Evolutionary conservation across 2,888 invertebrate genomes (phyloP), one percentile per base, ranked within the genome.

Genomic region (Ptilodon capucinus): DNA sequence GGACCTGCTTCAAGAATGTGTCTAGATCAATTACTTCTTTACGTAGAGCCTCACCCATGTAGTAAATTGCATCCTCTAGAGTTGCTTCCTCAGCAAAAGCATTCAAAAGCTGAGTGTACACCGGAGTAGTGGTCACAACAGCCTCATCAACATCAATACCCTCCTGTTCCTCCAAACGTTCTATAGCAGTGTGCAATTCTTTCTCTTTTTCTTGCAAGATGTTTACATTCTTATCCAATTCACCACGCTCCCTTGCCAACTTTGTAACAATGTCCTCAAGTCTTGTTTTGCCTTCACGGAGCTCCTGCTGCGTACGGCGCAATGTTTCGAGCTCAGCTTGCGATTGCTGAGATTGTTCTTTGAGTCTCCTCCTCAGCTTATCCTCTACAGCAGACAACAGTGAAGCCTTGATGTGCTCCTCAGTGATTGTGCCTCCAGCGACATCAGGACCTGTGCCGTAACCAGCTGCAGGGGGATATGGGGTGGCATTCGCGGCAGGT

Each of bases 51-150:
- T 99, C 98, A 7, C 98, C 98, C 87, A 99, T 94, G 80, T 98
- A 98, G 83, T 99, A 99, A 76, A 99, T 98, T 53, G 98, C 97
- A 92, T 99, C 99, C 91, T 99, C 99, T 44, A 97, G 94, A 13
- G 99, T 98, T 55, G 99, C 98, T 91, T 99, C 99, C 85, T 99
- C 98, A 42, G 98, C 98, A 91, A 97, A 99, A 36, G 98, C 95
- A 86, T 96, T 97, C 53, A 99, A 86, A 74, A 99, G 94, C 95
- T 99, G 99, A 87, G 97, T 97, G 78, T 98, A 98, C 40, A 99
- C 90, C 0, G 99, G 99, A 18, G 99, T 97, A 45, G 98, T 97
- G 1, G 99, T 98, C 16, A 97, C 97, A 28, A 99, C 98, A 47
- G 98, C 98, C 79, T 99, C 98, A 86, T 99, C 99, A 35, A 98